These are phyloP conservation scores for Pseudomugil tenellus DNA, from an alignment of 2,797 vertebrate species.

Conservation along the genomic window DNA sequence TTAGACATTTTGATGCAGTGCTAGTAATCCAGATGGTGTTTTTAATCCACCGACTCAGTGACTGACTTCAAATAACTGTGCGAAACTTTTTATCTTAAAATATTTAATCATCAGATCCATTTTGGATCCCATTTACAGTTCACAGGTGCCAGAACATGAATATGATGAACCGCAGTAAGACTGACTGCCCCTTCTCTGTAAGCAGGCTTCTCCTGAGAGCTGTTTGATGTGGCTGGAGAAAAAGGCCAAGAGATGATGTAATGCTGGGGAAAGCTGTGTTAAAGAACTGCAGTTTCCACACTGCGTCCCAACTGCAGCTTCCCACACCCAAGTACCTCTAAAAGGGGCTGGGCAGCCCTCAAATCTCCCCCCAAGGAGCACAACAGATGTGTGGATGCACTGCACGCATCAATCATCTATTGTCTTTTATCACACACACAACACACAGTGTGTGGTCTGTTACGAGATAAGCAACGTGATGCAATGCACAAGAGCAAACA, in stretches of 20 bases:
- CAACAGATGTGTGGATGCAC: slow-evolving; percentile 78
- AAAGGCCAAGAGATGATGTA: slow-evolving; percentile 74
- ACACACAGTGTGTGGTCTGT: slow-evolving; percentile 66
- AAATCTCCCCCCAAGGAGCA: slow-evolving; percentile 66
- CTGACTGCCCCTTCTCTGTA: slow-evolving; percentile 44
- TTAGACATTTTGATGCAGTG: not conserved
- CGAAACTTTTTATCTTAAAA: slow-evolving; percentile 2
- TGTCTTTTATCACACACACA: slow-evolving; percentile 68
- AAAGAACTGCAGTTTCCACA: slow-evolving; percentile 66
- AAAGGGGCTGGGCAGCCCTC: slow-evolving; percentile 69
- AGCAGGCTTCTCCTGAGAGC: slow-evolving; percentile 51
- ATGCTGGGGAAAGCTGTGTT: slow-evolving; percentile 69
- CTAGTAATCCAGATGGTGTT: slow-evolving; percentile 1
- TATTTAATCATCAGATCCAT: slow-evolving; percentile 21
- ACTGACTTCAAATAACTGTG: slow-evolving; percentile 12
- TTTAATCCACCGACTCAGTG: not conserved
- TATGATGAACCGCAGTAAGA: slow-evolving; percentile 33
- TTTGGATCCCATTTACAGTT: slow-evolving; percentile 16
- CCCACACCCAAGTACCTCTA: slow-evolving; percentile 68
- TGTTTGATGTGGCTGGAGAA: slow-evolving; percentile 70
- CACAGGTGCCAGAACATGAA: slow-evolving; percentile 44
- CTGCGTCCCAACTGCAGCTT: slow-evolving; percentile 60
- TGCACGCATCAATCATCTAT: slow-evolving; percentile 73
- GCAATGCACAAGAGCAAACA: slow-evolving; percentile 44
- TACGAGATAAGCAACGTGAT: slow-evolving; percentile 62